Base-by-base conservation (phyloP, 1,140 invertebrate genomes). In the Megathymus violae region DNA sequence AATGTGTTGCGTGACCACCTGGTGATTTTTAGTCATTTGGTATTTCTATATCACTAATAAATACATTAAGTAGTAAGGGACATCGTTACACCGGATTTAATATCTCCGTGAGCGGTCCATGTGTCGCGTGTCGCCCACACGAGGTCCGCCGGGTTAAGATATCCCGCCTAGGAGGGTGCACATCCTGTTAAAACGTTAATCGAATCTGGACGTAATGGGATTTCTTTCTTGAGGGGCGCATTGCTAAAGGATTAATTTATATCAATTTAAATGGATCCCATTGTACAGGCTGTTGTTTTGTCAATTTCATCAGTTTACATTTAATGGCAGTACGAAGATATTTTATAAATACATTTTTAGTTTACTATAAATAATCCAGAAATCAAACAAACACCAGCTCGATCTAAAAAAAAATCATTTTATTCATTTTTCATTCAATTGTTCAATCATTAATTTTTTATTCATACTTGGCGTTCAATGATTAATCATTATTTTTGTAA, bases 181-280 rank as follows among this genome's bases (percentile, higher is more conserved):
- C 70, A 51, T 70, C 67, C 78, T 65, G 80, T 78, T 88, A 84
- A 87, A 87, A 80, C 85, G 88, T 90, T 90, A 90, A 90, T 90
- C 88, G 88, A 86, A 85, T 86, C 83, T 82, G 76, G 74, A 81
- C 75, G 69, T 88, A 88, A 90, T 90, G 85, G 85, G 82, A 88
- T 90, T 90, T 90, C 85, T 90, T 90, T 90, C 88, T 90, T 88
- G 81, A 82, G 83, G 85, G 82, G 82, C 77, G 72, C 80, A 77
- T 78, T 71, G 84, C 76, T 78, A 88, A 90, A 90, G 88, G 88
- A 90, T 90, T 90, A 90, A 90, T 90, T 88, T 88, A 86, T 89
- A 90, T 90, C 88, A 90, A 90, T 90, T 88, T 88, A 88, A 88
- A 88, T 87, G 81, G 78, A 78, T 69, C 50, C 25, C n/a, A 31